Conservation (phyloP, 1,140 invertebrate species). For the Solenopsis fugax region DNA sequence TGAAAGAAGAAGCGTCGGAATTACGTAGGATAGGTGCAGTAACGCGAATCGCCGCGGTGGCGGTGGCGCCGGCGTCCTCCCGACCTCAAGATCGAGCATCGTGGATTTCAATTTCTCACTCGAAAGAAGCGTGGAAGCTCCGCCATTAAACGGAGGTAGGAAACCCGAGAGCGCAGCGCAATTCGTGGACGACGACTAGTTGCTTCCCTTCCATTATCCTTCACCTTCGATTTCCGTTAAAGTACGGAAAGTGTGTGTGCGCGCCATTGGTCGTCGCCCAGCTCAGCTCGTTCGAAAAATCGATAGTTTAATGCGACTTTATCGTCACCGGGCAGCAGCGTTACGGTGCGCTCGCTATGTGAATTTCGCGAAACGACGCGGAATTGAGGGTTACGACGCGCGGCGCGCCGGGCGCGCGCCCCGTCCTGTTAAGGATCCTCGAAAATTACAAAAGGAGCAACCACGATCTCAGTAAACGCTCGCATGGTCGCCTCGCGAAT, state of each 20-base stretch:
- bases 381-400: slow-evolving; percentile 12
- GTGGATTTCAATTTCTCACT: slow-evolving; percentile 68
- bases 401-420: no score
- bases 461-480: slow-evolving; percentile 6
- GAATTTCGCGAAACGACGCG: slow-evolving; percentile 45
- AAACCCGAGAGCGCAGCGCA: not conserved
- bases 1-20: slow-evolving; percentile 64
- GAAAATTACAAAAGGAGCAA: slow-evolving; percentile 44
- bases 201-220: slow-evolving; percentile 67
- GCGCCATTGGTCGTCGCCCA: slow-evolving; percentile 43
- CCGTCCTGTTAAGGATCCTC: slow-evolving; percentile 13
- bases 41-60: slow-evolving; percentile 61
- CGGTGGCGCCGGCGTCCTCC: slow-evolving; percentile 20
- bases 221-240: slow-evolving; percentile 61
- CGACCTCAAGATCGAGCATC: slow-evolving; percentile 45
- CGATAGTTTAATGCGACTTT: slow-evolving; percentile 60
- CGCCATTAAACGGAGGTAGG: slow-evolving; percentile 42
- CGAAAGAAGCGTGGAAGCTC: slow-evolving; percentile 52
- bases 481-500: slow-evolving; percentile 16
- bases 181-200: slow-evolving; percentile 67
- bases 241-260: slow-evolving; percentile 24
- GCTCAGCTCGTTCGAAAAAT: slow-evolving; percentile 45
- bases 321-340: slow-evolving; percentile 18
- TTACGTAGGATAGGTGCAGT: slow-evolving; percentile 60
- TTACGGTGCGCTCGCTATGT: slow-evolving; percentile 1